Evolutionary conservation across 1,140 invertebrate species (phyloP), one percentile per base, ranked within the genome.

Genomic region (Frieseomelitta varia): DNA sequence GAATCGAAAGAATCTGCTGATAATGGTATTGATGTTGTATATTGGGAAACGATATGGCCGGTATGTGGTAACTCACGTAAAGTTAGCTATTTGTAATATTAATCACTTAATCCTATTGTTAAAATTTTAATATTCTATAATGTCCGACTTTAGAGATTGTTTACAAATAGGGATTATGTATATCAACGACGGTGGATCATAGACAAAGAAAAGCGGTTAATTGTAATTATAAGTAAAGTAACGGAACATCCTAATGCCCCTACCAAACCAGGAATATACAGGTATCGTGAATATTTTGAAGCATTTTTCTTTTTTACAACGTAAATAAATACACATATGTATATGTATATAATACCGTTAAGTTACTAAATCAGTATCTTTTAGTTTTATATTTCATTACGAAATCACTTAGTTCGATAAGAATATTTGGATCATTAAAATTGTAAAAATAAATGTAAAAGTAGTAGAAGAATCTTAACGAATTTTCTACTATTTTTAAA

Each of bases 31-130:
- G 97, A 98, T 93, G 93, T 98, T 47, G 95, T 98, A 75, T 98
- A 98, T 91, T 98, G 98, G 98, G 97, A 98, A 95, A 97, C 98
- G 93, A 95, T 97, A 85, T 98, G 97, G 97, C 98, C 98, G 87
- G 85, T 90, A 79, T 17, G 78, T 78, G 53, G 27, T 27, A 79
- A 79, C 27, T 4, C 34, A 8, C 3, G 3, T 21, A 19, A 55
- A 3, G 39, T 24, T 10, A 17, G 8, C 24, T 81, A 30, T 51
- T 83, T 47, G 19, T 30, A 69, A 58, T 19, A 69, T 30, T 19
- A 4, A 72, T 56, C 15, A 3, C 4, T 3, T 6, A 27, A 19
- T 56, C 10, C 15, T 12, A 15, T 6, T 2, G 14, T 17, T 77
- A 65, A 56, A 19, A 30, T 68, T 21, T 68, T 78, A 71, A 79